These are phyloP conservation scores for Ceyx erithaca DNA, from an alignment of 2,797 vertebrate species.

Conservation along the genomic window DNA sequence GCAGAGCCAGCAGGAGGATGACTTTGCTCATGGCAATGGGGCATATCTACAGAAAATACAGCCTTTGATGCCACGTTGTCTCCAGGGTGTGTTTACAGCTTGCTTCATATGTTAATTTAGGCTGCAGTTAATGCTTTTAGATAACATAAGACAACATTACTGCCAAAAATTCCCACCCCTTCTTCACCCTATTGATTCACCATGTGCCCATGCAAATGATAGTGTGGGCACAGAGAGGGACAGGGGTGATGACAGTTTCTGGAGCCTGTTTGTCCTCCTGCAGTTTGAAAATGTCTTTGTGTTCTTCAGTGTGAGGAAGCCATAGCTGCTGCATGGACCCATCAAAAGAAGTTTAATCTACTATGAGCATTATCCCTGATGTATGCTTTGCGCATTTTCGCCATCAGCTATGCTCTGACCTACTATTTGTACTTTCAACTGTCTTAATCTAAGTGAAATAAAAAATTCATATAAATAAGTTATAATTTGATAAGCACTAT, in stretches of 20 bases:
- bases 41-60: not conserved
- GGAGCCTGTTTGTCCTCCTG: not conserved
- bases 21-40: not conserved
- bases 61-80: not conserved
- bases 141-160: not conserved
- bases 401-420: slow-evolving; percentile 55
- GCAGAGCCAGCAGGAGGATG: not conserved
- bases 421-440: slow-evolving; percentile 31
- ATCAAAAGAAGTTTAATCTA: not conserved
- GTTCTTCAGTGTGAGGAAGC: not conserved
- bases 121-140: not conserved
- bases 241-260: not conserved
- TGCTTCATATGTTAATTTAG: not conserved
- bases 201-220: not conserved
- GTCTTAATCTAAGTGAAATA: slow-evolving; percentile 41
- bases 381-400: not conserved
- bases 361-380: not conserved
- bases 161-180: not conserved
- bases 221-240: not conserved
- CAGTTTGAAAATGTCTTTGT: not conserved
- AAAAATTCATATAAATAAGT: slow-evolving; percentile 44
- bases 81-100: not conserved
- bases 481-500: not conserved
- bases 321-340: not conserved
- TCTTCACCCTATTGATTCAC: not conserved